Evolutionary conservation across 2,888 invertebrate species (phyloP), one percentile per base, ranked within the genome.

Genomic region (Parasteatoda lunata): DNA sequence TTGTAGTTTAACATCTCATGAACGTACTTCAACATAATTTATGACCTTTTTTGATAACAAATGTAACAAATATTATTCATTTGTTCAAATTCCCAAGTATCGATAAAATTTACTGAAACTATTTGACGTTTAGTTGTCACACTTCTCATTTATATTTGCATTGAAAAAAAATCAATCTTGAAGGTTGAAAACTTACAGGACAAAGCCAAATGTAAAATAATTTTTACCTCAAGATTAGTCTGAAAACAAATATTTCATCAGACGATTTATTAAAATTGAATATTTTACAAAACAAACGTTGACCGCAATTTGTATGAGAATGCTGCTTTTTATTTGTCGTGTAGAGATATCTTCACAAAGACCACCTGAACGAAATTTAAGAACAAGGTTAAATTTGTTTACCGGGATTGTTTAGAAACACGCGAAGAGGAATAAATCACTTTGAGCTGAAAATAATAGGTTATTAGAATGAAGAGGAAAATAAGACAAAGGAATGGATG

Each of bases 381-480:
- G 76, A 82, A 82, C 82, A 82, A 82, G 82, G 82, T 70, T 76
- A 47, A 49, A 49, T 75, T 82, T 54, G 76, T 11, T 54, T 49
- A 11, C 13, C 30, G 59, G 30, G 47, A 76, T 76, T 82, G 76
- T 70, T 47, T 49, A 47, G 65, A 72, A 51, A 54, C 9, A 75
- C 45, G 59, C 64, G 4, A 52, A 66, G 47, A 81, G 68, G 73
- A 51, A 59, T n/a, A 68, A 82, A 71, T 80, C 71, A 51, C 49
- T 45, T 52, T 51, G 49, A 73, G 72, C 72, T n/a, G 65, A 73
- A 68, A 77, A 64, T 76, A 76, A 76, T 59, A 82, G 45, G 69
- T 70, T 65, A 15, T 70, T 30, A 69, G 54, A 47, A 49, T 8
- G 54, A 75, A 54, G 54, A 9, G 30, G 11, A 11, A 15, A 9